A percentile compares a stretch with the other conserved stretches of the same genome.
phyloP scores from a whole-genome alignment of 2,888 invertebrate genomes.

The Coelinius sp. region DNA sequence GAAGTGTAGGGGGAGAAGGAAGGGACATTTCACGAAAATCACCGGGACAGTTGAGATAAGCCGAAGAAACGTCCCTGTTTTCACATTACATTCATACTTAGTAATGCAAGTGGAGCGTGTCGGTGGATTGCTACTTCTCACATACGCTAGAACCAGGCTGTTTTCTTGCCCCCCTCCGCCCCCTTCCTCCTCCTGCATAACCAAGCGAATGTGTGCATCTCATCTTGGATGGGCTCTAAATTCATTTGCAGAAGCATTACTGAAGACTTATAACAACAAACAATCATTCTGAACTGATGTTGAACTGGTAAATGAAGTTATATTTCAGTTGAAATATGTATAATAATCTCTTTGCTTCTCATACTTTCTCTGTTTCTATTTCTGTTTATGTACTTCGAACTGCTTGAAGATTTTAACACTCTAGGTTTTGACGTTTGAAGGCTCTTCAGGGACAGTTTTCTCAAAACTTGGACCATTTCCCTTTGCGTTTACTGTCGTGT shows the following conservation, averaged over 20 bases:
- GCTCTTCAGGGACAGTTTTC: not conserved
- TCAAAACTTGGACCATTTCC: not conserved
- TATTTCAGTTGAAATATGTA: slow-evolving; percentile 11
- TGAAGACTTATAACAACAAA: slow-evolving; percentile 22
- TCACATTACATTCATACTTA: not conserved
- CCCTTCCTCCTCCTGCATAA: slow-evolving; percentile 4
- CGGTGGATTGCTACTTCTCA: slow-evolving; percentile 6
- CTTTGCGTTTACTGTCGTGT: not conserved
- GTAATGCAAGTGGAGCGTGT: not conserved
- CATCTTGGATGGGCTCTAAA: slow-evolving; percentile 18
- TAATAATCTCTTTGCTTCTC: slow-evolving; percentile 4
- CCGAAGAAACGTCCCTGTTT: slow-evolving; percentile 11
- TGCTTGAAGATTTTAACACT: not conserved
- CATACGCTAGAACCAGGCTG: slow-evolving; percentile 1
- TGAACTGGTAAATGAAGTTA: not conserved
- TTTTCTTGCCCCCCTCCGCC: not conserved
- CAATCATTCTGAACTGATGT: slow-evolving; percentile 12
- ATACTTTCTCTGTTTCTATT: slow-evolving; percentile 23
- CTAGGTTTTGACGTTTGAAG: not conserved
- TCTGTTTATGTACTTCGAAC: not conserved
- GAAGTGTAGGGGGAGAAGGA: not conserved
- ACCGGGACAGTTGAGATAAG: slow-evolving; percentile 25
- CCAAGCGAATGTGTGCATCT: slow-evolving; percentile 10
- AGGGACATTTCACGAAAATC: slow-evolving; percentile 14
- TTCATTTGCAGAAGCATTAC: slow-evolving; percentile 16